These are phyloP conservation scores for Micrastur ruficollis DNA, from an alignment of 2,797 vertebrate genomes.

Conservation along the genomic window DNA sequence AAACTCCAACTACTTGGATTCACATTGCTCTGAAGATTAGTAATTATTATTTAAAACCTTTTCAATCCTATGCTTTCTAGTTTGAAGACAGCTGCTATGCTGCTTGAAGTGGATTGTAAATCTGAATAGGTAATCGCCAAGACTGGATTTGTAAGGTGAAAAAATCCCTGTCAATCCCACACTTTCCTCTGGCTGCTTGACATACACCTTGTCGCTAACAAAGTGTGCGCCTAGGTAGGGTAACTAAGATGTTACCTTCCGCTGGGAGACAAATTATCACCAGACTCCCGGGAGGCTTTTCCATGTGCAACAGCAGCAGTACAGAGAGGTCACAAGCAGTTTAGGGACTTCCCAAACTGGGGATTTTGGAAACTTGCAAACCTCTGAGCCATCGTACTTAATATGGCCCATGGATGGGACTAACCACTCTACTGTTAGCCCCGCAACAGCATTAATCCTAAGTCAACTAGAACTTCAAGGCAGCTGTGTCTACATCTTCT, in stretches of 20 bases:
- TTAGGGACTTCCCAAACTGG: not conserved
- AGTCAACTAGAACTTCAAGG: not conserved
- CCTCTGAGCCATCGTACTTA: not conserved
- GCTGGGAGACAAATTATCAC: not conserved
- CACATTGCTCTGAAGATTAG: not conserved
- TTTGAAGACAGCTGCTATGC: not conserved
- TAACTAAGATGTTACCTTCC: not conserved
- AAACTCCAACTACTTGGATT: not conserved
- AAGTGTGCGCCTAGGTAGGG: not conserved
- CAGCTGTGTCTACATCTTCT: not conserved
- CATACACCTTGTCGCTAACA: not conserved
- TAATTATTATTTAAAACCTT: not conserved
- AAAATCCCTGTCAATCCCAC: not conserved
- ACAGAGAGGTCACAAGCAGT: not conserved
- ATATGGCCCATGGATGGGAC: not conserved
- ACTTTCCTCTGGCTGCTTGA: not conserved
- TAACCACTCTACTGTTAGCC: not conserved
- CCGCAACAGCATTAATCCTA: not conserved
- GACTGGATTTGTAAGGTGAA: not conserved
- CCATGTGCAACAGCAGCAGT: not conserved
- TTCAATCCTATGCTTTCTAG: not conserved
- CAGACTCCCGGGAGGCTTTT: not conserved
- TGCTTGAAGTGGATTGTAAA: not conserved
- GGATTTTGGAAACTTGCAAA: not conserved
- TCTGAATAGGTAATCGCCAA: not conserved